Evolutionary conservation across 2,797 vertebrate species (phyloP).

Genomic region (Takifugu rubripes): DNA sequence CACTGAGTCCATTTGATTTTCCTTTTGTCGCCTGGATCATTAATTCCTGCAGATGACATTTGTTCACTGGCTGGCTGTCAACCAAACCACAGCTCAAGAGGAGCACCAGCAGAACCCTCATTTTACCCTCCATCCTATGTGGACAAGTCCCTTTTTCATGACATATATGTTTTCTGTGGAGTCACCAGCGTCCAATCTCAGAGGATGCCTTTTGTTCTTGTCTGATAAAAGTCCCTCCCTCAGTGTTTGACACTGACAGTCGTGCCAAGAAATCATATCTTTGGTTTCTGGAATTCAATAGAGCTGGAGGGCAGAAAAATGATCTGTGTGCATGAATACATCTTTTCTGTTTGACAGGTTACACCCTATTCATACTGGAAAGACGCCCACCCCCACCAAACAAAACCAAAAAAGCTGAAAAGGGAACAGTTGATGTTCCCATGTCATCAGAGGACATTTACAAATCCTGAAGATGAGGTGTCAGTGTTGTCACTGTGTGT

Average conservation of each 20-base stretch:
- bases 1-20: background rate
- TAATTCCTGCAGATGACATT: slow-evolving; percentile 31
- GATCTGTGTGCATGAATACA: slow-evolving; percentile 16
- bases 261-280: slow-evolving; percentile 1
- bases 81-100: slow-evolving; percentile 14
- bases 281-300: slow-evolving; percentile 6
- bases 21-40: background rate
- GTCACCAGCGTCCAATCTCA: background rate
- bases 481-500: background rate
- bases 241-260: background rate
- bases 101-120: slow-evolving; percentile 26
- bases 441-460: background rate
- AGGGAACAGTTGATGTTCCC: background rate
- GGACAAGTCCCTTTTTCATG: background rate
- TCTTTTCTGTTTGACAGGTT: slow-evolving; percentile 19
- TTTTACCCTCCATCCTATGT: slow-evolving; percentile 5
- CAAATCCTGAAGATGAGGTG: background rate
- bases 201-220: slow-evolving; percentile 18
- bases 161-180: slow-evolving; percentile 3
- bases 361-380: slow-evolving; percentile 16
- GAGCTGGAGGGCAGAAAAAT: slow-evolving; percentile 8
- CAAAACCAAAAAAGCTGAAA: too few relatives aligned
- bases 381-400: background rate
- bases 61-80: background rate
- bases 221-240: slow-evolving; percentile 14